Conservation (phyloP, 1,140 invertebrate genomes). For the Eufriesea mexicana region DNA sequence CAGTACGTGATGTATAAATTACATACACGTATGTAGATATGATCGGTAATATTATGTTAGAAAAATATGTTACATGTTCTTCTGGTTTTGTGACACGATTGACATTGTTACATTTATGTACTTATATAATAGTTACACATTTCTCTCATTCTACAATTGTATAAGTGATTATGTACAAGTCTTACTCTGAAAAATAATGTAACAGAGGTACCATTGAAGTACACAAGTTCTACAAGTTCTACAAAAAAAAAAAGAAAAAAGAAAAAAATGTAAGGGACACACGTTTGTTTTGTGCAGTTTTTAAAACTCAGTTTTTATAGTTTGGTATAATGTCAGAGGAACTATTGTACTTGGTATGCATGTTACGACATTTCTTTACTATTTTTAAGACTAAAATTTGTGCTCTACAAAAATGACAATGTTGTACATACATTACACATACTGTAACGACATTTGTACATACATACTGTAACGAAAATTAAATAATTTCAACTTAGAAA, state of each 20-base stretch:
- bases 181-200: conserved; percentile 13
- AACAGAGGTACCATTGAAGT: conserved; percentile 23
- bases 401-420: not conserved
- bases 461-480: not conserved
- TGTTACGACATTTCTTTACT: not conserved
- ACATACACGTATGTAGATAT: conserved; percentile 25
- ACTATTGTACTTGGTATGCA: conserved; percentile 34
- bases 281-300: not conserved
- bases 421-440: not conserved
- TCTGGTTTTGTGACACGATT: conserved; percentile 10
- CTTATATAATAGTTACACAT: not conserved
- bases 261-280: not conserved
- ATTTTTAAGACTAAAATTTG: not conserved
- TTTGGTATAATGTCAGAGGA: conserved; percentile 45
- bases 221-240: conserved; percentile 7
- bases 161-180: conserved; percentile 42
- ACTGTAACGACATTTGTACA: not conserved
- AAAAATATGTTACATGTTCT: conserved; percentile 53
- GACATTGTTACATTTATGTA: not conserved
- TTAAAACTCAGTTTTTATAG: conserved; percentile 17
- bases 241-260: conserved; percentile 8
- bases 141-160: not conserved
- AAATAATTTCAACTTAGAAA: not conserved
- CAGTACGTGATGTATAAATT: conserved; percentile 29
- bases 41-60: conserved; percentile 28